Conservation (phyloP, 2,888 invertebrate genomes). For the Xanthia togata region DNA sequence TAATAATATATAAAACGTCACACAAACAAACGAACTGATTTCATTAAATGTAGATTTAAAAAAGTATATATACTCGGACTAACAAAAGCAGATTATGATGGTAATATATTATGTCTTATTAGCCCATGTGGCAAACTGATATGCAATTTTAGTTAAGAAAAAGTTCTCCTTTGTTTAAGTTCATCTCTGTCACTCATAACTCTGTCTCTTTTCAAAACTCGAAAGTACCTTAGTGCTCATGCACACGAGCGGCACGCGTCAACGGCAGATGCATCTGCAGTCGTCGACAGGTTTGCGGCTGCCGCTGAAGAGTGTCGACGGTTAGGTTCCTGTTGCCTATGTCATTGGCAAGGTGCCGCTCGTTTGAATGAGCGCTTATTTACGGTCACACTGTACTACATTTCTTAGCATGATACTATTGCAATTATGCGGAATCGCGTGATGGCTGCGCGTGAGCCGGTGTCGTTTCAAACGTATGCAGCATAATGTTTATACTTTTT, state of each 20-base stretch:
- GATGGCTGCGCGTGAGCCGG: conserved; percentile 51
- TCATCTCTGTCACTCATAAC: neutral
- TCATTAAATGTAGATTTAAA: neutral
- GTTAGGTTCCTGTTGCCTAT: too few relatives aligned
- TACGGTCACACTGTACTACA: conserved; percentile 26
- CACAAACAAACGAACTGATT: neutral
- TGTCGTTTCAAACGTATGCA: conserved; percentile 52
- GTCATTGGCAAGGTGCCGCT: too few relatives aligned
- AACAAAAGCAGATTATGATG: neutral
- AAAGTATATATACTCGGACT: too few relatives aligned
- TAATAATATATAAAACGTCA: neutral
- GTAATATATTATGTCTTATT: neutral
- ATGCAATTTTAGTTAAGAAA: neutral
- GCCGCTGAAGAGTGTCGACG: too few relatives aligned
- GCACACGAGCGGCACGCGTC: too few relatives aligned
- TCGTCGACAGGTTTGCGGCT: too few relatives aligned
- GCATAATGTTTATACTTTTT: conserved; percentile 66
- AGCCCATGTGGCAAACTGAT: neutral
- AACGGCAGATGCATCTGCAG: too few relatives aligned
- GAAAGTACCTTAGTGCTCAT: neutral
- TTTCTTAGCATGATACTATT: conserved; percentile 55
- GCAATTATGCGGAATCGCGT: conserved; percentile 65
- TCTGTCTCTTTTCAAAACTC: conserved; percentile 9
- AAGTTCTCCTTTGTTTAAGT: too few relatives aligned
- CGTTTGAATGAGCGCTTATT: neutral